Base-by-base conservation (phyloP, 2,888 invertebrate genomes). In the Papilio demoleus region DNA sequence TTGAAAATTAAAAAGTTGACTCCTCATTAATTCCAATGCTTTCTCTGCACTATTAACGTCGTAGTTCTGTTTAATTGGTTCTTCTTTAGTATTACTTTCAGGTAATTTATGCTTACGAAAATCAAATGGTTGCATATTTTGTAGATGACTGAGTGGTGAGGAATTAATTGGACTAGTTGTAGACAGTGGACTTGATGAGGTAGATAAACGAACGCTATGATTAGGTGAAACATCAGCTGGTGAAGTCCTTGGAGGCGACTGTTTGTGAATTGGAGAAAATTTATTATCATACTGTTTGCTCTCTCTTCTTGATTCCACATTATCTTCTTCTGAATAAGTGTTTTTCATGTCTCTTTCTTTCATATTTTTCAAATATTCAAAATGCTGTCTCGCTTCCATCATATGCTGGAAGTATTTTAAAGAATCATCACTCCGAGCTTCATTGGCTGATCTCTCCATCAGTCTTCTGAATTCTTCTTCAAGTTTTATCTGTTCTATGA, bases 121-220 rank as follows among this genome's bases (percentile, higher is more conserved):
- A 86, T 98, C 98, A 84, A 98, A 98, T 0, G 98, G 98, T 82
- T 98, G 98, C 98, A 99, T 98, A 79, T 96, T 98, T 89, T 98
- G 98, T 60, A 98, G 93, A 78, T 97, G 95, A 86, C 96, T 97
- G 72, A 98, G 92, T 3, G 98, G 98, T 11, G 97, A 96, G 36
- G 94, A 93, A 73, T 94, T 94, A 31, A 94, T 84, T 53, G 95
- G 94, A 88, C 95, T 95, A 80, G 94, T 93, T 60, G 85, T 82
- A 40, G 90, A 92, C 11, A 86, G 75, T 60, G 91, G 92, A 76
- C 92, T 92, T 70, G 92, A 92, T 81, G 92, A 90, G 82, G 91
- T 88, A 84, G 92, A 92, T 75, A 87, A 74, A 38, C 85, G 87
- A 60, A 87, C 79, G 71, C 88, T 90, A 66, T 83, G 86, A 72